Evolutionary conservation across 2,888 invertebrate genomes (phyloP).

Genomic region (Caenorhabditis sp.): DNA sequence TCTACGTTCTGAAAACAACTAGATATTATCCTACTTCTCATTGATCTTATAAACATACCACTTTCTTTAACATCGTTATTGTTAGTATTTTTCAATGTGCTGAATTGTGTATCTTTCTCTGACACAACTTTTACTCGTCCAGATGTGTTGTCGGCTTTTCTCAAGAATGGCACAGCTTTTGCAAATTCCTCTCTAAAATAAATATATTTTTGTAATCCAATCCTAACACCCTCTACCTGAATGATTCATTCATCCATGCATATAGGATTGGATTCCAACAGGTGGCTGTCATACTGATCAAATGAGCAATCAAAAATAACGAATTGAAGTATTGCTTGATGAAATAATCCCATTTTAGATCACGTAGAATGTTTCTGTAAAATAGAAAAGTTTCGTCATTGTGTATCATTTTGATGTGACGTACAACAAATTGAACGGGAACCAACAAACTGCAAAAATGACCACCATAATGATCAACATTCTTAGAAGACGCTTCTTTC

Average conservation of each 20-base stretch:
- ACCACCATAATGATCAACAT: conserved; percentile 97
- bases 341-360: conserved; percentile 52
- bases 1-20: not conserved
- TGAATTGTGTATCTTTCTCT: not conserved
- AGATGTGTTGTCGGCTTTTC: not conserved
- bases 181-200: conserved; percentile 63
- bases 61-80: not conserved
- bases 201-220: not conserved
- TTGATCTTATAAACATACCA: not conserved
- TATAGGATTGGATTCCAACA: conserved; percentile 93
- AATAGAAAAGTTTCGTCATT: not conserved
- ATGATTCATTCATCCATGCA: conserved; percentile 85
- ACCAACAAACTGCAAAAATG: conserved; percentile 92
- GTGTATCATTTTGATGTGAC: conserved; percentile 51
- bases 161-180: conserved; percentile 54
- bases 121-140: not conserved
- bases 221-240: conserved; percentile 41
- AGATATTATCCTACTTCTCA: not conserved
- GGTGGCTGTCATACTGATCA: conserved; percentile 74
- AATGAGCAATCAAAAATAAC: conserved; percentile 87
- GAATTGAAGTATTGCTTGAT: conserved; percentile 85
- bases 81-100: not conserved
- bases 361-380: conserved; percentile 64
- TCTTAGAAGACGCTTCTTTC: conserved; percentile 82
- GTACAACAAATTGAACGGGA: conserved; percentile 84